Evolutionary conservation across 2,113 vertebrate genomes (phyloP).

Genomic region (Drymodes brunneopygia): DNA sequence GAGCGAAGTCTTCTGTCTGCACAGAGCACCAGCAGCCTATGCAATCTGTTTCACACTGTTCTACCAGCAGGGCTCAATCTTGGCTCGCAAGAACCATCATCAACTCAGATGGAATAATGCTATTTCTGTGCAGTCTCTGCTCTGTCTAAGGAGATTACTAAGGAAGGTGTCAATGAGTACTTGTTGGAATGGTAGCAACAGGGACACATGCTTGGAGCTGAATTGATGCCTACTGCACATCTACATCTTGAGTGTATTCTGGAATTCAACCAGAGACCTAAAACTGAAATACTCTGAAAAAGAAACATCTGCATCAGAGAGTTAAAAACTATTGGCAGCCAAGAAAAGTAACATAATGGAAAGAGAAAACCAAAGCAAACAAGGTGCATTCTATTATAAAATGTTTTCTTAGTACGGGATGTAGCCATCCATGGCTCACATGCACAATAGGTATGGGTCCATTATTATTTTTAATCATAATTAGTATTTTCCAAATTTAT

Average conservation of each 20-base stretch:
- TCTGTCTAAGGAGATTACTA: not conserved
- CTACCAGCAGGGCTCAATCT: not conserved
- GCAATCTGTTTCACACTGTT: not conserved
- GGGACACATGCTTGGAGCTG: not conserved
- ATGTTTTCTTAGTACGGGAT: not conserved
- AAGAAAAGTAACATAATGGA: not conserved
- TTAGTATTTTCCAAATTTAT: not conserved
- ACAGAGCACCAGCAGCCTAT: fast-evolving
- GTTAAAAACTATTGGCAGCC: not conserved
- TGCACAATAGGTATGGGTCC: not conserved
- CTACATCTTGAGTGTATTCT: not conserved
- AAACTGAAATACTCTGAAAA: not conserved
- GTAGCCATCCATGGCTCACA: not conserved
- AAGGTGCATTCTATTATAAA: not conserved
- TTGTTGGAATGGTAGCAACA: not conserved
- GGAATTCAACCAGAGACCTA: not conserved
- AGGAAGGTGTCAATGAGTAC: not conserved
- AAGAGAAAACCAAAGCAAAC: not conserved
- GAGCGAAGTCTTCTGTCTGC: not conserved
- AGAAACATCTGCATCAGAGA: not conserved
- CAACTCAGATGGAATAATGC: not conserved
- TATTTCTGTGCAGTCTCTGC: not conserved
- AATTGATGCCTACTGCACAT: not conserved
- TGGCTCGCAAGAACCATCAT: not conserved
- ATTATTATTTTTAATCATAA: not conserved